phyloP scores from a whole-genome alignment of 2,797 vertebrate genomes.

The Diplodus puntazzo region DNA sequence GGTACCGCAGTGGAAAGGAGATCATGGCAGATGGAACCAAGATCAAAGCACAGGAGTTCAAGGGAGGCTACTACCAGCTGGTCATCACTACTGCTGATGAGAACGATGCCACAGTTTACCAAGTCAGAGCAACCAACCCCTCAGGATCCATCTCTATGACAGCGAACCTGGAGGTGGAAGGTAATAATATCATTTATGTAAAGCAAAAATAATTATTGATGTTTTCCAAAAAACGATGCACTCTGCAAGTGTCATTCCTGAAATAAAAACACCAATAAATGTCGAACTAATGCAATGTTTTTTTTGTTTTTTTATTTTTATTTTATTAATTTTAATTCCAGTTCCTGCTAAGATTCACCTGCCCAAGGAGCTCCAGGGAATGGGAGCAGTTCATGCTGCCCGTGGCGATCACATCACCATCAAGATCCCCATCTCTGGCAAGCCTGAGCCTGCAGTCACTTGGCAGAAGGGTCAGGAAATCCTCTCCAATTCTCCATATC shows the following conservation, averaged over 20 bases:
- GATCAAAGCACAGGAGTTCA: slow-evolving; percentile 96
- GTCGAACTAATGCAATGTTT: background rate
- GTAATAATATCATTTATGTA: slow-evolving; percentile 75
- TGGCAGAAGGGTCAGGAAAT: slow-evolving; percentile 99
- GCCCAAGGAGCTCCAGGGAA: slow-evolving; percentile 96
- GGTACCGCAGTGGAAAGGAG: slow-evolving; percentile 97
- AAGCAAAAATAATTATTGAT: background rate
- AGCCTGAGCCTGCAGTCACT: slow-evolving; percentile 95
- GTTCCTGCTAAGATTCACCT: slow-evolving; percentile 98
- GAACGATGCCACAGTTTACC: slow-evolving; percentile 93
- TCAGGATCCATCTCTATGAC: slow-evolving; percentile 95
- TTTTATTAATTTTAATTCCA: slow-evolving; percentile 75
- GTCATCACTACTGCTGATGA: slow-evolving; percentile 92
- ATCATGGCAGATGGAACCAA: slow-evolving; percentile 95
- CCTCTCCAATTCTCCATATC: slow-evolving; percentile 93
- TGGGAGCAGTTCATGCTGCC: slow-evolving; percentile 96
- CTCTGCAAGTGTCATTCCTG: background rate
- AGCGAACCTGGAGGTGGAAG: slow-evolving; percentile 97
- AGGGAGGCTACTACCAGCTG: slow-evolving; percentile 97
- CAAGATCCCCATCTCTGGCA: slow-evolving; percentile 98
- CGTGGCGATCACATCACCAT: slow-evolving; percentile 95
- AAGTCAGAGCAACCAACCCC: slow-evolving; percentile 98
- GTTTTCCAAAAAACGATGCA: background rate
- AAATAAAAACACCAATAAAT: background rate
- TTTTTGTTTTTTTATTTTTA: background rate